Base-by-base conservation (phyloP, 1,140 invertebrate genomes). In the Cherax destructor region DNA sequence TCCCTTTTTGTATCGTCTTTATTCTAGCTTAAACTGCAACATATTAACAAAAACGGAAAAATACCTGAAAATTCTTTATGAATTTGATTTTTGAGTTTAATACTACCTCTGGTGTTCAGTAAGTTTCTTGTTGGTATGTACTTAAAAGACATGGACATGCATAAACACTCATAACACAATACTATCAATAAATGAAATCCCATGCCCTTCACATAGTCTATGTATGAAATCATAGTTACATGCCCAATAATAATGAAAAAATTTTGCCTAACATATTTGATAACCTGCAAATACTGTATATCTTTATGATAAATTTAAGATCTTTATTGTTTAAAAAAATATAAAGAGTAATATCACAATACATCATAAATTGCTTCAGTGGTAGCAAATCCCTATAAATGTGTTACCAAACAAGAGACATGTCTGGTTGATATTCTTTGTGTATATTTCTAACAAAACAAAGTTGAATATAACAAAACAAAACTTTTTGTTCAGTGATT, bases 401-500 rank as follows among this genome's bases (percentile, higher is more conserved):
- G 24, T 7, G 5, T 69, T 30, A 30, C 69, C 24, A 21, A 13
- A 65, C 61, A 11, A 65, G 56, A 65, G 61, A 18, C 61, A 18
- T 65, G 13, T 21, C 61, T 16, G 13, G 18, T 65, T 65, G 5
- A 30, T 30, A 11, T 16, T 30, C n/a, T 21, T 24, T 74, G 16
- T 74, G n/a, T 74, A 7, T 74, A 74, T 30, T 74, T 74, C n/a
- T 30, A 74, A 74, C 69, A 74, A 74, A 74, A 74, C 6, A 30
- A 30, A 9, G 5, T 10, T 30, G 24, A 10, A 11, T 0, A 74
- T 30, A 74, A 74, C 21, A 74, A 24, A 74, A 74, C 24, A 1
- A 30, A 10, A 10, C n/a, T 7, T 74, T 30, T 74, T 30, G 24
- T 74, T 5, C 24, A 10, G 69, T 74, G 24, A 74, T 74, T 74